These are phyloP conservation scores for Timema podura DNA, from an alignment of 2,888 invertebrate species.

Conservation along the genomic window DNA sequence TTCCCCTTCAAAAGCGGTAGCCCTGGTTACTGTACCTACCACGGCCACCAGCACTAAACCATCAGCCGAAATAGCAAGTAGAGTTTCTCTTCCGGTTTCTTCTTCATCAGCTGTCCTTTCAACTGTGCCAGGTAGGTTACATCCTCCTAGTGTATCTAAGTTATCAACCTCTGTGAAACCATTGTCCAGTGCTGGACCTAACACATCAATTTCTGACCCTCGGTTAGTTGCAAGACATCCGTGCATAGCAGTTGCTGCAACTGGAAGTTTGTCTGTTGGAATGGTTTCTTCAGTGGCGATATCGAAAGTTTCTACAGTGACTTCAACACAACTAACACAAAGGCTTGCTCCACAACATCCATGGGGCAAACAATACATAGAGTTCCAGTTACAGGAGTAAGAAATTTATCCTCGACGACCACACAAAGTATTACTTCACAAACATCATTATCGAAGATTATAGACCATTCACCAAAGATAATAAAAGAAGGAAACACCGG, in stretches of 20 bases:
- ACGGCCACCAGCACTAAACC: conserved; percentile 27
- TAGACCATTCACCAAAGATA: conserved; percentile 25
- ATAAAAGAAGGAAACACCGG: conserved; percentile 22
- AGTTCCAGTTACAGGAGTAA: conserved; percentile 9
- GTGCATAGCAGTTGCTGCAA: neutral
- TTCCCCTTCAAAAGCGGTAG: conserved; percentile 10
- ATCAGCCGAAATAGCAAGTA: conserved; percentile 24
- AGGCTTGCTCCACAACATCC: neutral
- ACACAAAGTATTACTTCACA: conserved; percentile 18
- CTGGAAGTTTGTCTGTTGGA: conserved; percentile 21
- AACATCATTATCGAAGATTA: conserved; percentile 19
- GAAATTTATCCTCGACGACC: conserved; percentile 1
- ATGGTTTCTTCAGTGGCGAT: neutral
- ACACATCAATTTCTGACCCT: too few species aligned
- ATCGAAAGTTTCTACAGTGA: neutral
- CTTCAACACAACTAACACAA: neutral
- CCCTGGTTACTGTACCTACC: conserved; percentile 25
- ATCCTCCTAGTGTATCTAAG: conserved; percentile 14
- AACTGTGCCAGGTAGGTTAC: neutral
- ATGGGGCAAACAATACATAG: neutral
- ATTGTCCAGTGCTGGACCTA: neutral
- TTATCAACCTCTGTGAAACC: conserved; percentile 19
- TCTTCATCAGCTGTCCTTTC: conserved; percentile 21
- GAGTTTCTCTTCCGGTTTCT: conserved; percentile 19
- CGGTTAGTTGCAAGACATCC: too few species aligned